A percentile compares a stretch with the other conserved stretches of the same genome.
phyloP scores from a whole-genome alignment of 2,888 invertebrate genomes.

The Xestia xanthographa region DNA sequence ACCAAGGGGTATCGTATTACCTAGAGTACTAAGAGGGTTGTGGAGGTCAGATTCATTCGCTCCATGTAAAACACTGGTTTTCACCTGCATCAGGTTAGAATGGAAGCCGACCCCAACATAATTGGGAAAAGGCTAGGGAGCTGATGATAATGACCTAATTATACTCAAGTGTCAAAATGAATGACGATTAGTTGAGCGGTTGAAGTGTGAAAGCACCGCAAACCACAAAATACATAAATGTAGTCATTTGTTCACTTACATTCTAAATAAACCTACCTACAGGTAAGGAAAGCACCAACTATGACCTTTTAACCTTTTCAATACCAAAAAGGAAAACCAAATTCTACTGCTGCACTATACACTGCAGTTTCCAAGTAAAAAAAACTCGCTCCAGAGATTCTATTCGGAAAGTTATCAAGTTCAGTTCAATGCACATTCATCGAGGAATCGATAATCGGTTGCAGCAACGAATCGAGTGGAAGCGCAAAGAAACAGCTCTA shows the following conservation, averaged over 20 bases:
- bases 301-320: not conserved
- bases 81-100: no score
- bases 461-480: constrained; percentile 38
- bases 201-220: no score
- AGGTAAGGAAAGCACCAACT: not conserved
- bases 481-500: constrained; percentile 13
- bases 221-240: not conserved
- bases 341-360: not conserved
- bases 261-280: not conserved
- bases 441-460: constrained; percentile 46
- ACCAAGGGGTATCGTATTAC: no score
- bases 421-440: constrained; percentile 41
- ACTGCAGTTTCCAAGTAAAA: not conserved
- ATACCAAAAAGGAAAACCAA: not conserved
- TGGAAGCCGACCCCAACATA: no score
- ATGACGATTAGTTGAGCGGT: not conserved
- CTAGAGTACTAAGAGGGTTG: no score
- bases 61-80: no score
- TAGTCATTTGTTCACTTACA: not conserved
- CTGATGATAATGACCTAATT: not conserved
- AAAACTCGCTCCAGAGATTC: not conserved
- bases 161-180: not conserved
- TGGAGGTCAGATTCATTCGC: no score
- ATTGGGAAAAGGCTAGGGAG: no score
- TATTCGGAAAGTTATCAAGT: constrained; percentile 25